Evolutionary conservation across 1,140 invertebrate genomes (phyloP).

Genomic region (Pararge aegeria): DNA sequence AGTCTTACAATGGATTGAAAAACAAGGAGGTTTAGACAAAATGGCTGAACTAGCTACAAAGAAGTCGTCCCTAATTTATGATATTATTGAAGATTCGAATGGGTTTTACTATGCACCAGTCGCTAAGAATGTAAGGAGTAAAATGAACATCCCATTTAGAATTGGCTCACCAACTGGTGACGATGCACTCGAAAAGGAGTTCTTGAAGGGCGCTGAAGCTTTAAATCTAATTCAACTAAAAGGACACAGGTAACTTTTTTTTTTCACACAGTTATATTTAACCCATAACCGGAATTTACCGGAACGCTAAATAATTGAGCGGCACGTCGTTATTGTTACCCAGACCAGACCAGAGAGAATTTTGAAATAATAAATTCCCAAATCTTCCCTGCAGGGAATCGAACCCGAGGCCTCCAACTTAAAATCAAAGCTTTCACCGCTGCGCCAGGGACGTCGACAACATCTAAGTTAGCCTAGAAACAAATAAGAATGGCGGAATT

Average conservation of each 20-base stretch:
- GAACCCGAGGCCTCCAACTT: too few relatives aligned
- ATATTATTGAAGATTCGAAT: constrained; percentile 90
- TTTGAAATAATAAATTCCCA: too few relatives aligned
- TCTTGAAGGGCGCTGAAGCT: constrained; percentile 89
- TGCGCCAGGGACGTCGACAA: too few relatives aligned
- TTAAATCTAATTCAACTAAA: constrained; percentile 93
- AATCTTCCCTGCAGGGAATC: too few relatives aligned
- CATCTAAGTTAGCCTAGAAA: too few relatives aligned
- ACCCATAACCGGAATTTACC: too few relatives aligned
- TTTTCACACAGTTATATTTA: too few relatives aligned
- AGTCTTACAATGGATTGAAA: constrained; percentile 95
- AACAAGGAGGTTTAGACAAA: constrained; percentile 89
- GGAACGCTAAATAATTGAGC: too few relatives aligned
- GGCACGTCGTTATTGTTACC: too few relatives aligned
- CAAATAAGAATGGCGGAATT: too few relatives aligned
- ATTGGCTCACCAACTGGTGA: constrained; percentile 85
- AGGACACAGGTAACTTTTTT: constrained; percentile 89
- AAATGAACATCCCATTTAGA: constrained; percentile 96
- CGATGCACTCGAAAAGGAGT: constrained; percentile 92
- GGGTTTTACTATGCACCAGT: constrained; percentile 94
- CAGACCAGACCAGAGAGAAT: too few relatives aligned
- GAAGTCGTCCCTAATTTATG: constrained; percentile 92
- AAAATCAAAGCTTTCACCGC: too few relatives aligned
- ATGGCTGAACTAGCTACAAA: constrained; percentile 87
- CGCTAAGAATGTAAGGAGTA: constrained; percentile 83